Base-by-base conservation (phyloP, 2,113 vertebrate genomes). In the Clinocottus analis region DNA sequence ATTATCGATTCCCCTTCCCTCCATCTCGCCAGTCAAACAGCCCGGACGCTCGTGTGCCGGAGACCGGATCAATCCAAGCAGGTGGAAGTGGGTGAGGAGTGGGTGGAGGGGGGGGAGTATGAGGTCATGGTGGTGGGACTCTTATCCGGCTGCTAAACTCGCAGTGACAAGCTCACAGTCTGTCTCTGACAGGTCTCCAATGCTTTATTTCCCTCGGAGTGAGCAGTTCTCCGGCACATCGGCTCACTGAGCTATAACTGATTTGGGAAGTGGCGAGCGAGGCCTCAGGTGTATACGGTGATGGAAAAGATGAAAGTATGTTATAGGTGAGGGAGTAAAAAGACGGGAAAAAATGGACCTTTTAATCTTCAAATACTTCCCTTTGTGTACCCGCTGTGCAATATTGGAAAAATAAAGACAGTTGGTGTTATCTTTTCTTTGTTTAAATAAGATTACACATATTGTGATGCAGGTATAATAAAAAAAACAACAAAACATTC, bases 191-290 rank as follows among this genome's bases (percentile, higher is more conserved):
- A 33, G 61, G 62, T 75, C 67, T 61, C 81, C 27, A 70, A 80
- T 76, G 74, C 64, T 85, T 81, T 23, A 74, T 90, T 70, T 82
- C 53, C 51, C 35, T 75, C 62, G 33, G 79, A 78, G 65, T 66
- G 63, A 86, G 59, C 65, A 58, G 75, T 79, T 79, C 67, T 76
- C 53, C n/a, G 41, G 39, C 41, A 58, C 72, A 74, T 80, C 77
- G 63, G 45, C 55, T 85, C 82, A 80, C 64, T 77, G 77, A 83
- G 72, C 61, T 59, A n/a, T 59, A 76, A 73, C 72, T 74, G 75
- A 81, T 87, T 53, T 45, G 23, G 33, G 47, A 23, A 60, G 64
- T 37, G 69, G 72, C 70, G 65, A 75, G 61, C 21, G 73, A 59
- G 27, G 39, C 13, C 66, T 80, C 73, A 12, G 47, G 75, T 83